Percentiles rank a stretch among this genome's conserved stretches.
These are phyloP conservation scores for Lysandra bellargus DNA, from an alignment of 2,888 invertebrate species.

Conservation along the genomic window DNA sequence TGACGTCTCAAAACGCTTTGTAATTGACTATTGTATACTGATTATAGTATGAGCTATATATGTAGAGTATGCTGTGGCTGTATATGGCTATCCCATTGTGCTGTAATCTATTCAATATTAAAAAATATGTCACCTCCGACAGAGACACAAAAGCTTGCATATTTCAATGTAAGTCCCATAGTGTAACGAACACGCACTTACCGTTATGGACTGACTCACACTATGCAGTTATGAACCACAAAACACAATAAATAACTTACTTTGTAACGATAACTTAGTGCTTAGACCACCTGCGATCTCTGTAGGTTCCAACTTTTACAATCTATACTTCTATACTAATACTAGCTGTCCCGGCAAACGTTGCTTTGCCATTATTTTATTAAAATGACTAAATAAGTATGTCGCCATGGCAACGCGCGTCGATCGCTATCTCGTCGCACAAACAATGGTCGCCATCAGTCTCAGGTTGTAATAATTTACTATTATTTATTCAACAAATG, in stretches of 20 bases:
- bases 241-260: slow-evolving; percentile 3
- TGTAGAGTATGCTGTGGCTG: background rate
- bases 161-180: slow-evolving; percentile 20
- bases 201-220: slow-evolving; percentile 31
- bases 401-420: no score
- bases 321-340: background rate
- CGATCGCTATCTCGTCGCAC: no score
- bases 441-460: no score
- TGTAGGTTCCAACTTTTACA: background rate
- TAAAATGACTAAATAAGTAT: no score
- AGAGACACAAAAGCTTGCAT: slow-evolving; percentile 31
- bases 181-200: background rate
- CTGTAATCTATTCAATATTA: slow-evolving; percentile 14
- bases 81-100: slow-evolving; percentile 1
- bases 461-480: no score
- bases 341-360: no score
- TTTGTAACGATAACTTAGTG: background rate
- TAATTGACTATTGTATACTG: background rate
- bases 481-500: no score
- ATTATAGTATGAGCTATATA: background rate
- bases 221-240: slow-evolving; percentile 20
- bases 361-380: no score
- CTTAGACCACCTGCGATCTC: background rate
- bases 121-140: slow-evolving; percentile 32
- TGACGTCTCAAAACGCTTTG: background rate